Percentiles rank a stretch among this genome's conserved stretches.
Evolutionary conservation across 2,113 vertebrate genomes (phyloP).

Genomic region (Uria aalge): DNA sequence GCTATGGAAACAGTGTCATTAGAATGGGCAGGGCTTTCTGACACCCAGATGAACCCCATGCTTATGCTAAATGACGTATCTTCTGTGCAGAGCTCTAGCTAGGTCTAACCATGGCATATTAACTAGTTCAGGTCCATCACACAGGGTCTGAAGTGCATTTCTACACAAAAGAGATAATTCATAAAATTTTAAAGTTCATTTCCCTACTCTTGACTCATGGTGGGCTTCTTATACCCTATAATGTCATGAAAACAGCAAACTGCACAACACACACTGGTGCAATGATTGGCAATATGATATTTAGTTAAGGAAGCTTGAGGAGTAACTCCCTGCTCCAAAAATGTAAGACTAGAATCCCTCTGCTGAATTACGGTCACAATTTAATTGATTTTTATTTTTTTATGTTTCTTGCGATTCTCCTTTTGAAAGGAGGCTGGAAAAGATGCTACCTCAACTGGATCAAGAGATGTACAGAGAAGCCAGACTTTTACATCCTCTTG

Average conservation of each 20-base stretch:
- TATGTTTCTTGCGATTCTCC: not conserved
- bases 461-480: not conserved
- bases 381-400: not conserved
- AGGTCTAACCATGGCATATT: not conserved
- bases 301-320: not conserved
- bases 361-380: not conserved
- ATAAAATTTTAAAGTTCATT: not conserved
- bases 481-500: not conserved
- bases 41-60: conserved; percentile 12
- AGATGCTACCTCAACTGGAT: not conserved
- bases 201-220: not conserved
- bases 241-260: not conserved
- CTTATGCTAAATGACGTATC: not conserved
- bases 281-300: not conserved
- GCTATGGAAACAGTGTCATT: conserved; percentile 58
- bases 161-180: not conserved
- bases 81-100: not conserved
- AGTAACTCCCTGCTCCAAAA: not conserved
- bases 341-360: not conserved
- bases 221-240: not conserved
- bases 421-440: not conserved
- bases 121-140: not conserved
- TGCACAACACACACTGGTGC: not conserved
- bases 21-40: conserved; percentile 19
- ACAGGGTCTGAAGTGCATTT: not conserved